These are phyloP conservation scores for Apus apus DNA, from an alignment of 2,113 vertebrate species.

Conservation along the genomic window DNA sequence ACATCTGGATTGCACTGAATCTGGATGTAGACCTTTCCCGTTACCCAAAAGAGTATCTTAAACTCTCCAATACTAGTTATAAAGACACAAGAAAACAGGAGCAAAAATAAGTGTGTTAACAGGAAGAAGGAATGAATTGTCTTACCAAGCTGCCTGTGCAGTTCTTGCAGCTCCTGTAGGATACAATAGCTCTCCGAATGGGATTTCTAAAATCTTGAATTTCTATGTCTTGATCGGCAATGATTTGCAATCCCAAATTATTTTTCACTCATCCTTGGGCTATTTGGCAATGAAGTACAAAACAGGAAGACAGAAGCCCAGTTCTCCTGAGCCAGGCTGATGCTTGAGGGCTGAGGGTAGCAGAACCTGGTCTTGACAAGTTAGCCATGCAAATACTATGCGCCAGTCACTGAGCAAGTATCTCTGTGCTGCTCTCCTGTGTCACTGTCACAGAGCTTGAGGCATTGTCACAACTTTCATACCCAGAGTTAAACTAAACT, in stretches of 20 bases:
- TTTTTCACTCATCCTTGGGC: not conserved
- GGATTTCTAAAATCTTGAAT: not conserved
- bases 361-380: conserved; percentile 57
- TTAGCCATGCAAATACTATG: conserved; percentile 59
- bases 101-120: not conserved
- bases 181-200: not conserved
- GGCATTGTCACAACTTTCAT: conserved; percentile 51
- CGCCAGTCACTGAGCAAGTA: not conserved
- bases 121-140: not conserved
- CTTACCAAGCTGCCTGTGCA: not conserved
- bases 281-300: not conserved
- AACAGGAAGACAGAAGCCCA: not conserved
- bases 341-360: conserved; percentile 49
- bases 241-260: not conserved
- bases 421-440: not conserved
- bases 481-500: conserved; percentile 14
- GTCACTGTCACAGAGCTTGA: conserved; percentile 22
- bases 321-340: conserved; percentile 35
- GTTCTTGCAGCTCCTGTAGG: not conserved
- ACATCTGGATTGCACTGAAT: not conserved
- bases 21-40: not conserved
- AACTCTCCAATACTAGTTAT: not conserved
- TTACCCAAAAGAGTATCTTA: not conserved
- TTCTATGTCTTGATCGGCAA: not conserved
- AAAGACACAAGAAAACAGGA: not conserved